phyloP scores from a whole-genome alignment of 1,140 invertebrate genomes.

The Nebria ingens region DNA sequence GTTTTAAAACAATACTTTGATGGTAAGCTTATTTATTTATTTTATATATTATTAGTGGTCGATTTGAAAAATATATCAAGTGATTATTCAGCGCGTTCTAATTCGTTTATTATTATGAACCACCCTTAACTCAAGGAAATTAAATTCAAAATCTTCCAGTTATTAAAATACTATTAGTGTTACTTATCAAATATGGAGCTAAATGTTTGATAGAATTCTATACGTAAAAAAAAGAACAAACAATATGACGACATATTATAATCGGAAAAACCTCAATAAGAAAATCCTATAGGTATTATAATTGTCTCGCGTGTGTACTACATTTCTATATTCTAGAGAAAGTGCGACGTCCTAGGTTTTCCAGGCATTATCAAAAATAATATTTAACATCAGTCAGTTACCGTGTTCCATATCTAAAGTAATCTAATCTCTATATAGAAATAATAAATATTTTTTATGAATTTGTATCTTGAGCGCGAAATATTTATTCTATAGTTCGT shows the following conservation, averaged over 20 bases:
- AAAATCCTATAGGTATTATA: background rate
- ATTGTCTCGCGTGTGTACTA: background rate
- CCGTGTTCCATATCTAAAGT: background rate
- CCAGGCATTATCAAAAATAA: background rate
- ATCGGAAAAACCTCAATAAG: background rate
- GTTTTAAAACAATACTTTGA: background rate
- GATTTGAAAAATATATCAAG: too few relatives aligned
- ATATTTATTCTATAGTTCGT: background rate
- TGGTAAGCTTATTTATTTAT: background rate
- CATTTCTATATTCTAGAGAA: background rate
- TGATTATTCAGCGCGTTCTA: too few relatives aligned
- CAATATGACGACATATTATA: background rate
- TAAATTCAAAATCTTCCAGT: too few relatives aligned
- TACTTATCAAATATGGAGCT: too few relatives aligned
- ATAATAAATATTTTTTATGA: background rate
- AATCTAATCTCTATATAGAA: background rate
- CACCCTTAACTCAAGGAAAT: too few relatives aligned
- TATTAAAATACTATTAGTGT: too few relatives aligned
- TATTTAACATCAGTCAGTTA: background rate
- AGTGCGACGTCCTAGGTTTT: background rate
- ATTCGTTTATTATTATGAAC: too few relatives aligned
- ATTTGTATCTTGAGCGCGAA: background rate
- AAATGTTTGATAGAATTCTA: too few relatives aligned
- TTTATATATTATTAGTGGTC: too few relatives aligned
- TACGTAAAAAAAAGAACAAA: too few relatives aligned